A percentile compares a stretch with the other conserved stretches of the same genome.
Conservation (phyloP, 2,797 vertebrate species). For the Myoxocephalus aenaeus region DNA sequence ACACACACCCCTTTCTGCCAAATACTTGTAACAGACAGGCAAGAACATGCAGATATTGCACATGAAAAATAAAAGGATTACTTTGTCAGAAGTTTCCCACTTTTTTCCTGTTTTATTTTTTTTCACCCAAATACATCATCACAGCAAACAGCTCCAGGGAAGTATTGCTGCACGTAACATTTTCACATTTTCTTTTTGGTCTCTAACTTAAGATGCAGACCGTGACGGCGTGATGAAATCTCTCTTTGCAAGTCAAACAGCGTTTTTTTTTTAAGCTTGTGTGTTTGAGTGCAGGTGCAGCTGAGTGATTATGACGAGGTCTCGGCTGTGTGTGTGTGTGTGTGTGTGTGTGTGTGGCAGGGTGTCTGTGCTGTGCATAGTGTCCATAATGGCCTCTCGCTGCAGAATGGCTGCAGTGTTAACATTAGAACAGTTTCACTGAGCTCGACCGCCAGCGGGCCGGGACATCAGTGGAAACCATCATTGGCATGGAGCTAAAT, state of each 20-base stretch:
- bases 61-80: conserved; percentile 25
- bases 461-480: conserved; percentile 53
- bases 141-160: conserved; percentile 52
- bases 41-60: conserved; percentile 33
- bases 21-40: conserved; percentile 17
- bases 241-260: conserved; percentile 50
- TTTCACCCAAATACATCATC: conserved; percentile 51
- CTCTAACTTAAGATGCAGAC: conserved; percentile 47
- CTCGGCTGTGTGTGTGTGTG: conserved; percentile 8
- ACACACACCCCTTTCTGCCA: conserved; percentile 9
- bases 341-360: conserved; percentile 15
- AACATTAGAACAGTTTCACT: conserved; percentile 56
- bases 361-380: conserved; percentile 33
- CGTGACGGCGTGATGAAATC: conserved; percentile 40
- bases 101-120: conserved; percentile 16
- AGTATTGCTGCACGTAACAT: conserved; percentile 34
- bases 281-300: conserved; percentile 47
- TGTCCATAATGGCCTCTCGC: conserved; percentile 53
- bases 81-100: conserved; percentile 32
- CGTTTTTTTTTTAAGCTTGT: conserved; percentile 18
- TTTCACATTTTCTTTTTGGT: conserved; percentile 9
- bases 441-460: conserved; percentile 56
- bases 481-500: conserved; percentile 54
- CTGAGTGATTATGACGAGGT: conserved; percentile 41
- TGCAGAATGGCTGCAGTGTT: conserved; percentile 47